These are phyloP conservation scores for Vanacampus margaritifer DNA, from an alignment of 2,113 vertebrate genomes.

Conservation along the genomic window DNA sequence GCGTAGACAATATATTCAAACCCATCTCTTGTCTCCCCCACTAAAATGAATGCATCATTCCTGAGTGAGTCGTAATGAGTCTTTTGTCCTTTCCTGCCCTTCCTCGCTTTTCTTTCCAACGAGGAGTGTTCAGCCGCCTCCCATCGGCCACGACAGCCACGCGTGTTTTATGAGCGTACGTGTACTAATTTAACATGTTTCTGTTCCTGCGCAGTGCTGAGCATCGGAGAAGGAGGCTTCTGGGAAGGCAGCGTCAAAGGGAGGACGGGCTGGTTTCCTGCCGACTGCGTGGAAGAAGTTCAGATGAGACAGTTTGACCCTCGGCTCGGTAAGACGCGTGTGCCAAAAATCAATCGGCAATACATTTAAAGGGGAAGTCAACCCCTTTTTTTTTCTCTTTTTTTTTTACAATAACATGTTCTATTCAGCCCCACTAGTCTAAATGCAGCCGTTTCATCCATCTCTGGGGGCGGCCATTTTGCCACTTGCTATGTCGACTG, in stretches of 20 bases:
- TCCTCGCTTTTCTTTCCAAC: slow-evolving; percentile 2
- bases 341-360: not conserved
- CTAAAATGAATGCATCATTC: not conserved
- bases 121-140: slow-evolving; percentile 7
- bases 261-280: slow-evolving; percentile 96
- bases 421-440: no score
- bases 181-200: slow-evolving; percentile 16
- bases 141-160: not conserved
- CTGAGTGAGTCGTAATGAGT: not conserved
- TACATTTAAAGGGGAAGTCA: not conserved
- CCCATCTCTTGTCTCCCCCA: not conserved
- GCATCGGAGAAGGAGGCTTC: slow-evolving; percentile 96
- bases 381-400: no score
- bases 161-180: slow-evolving; percentile 14
- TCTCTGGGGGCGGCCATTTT: no score
- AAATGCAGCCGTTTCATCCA: no score
- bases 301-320: slow-evolving; percentile 94
- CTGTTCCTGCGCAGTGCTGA: slow-evolving; percentile 81
- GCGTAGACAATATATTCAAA: not conserved
- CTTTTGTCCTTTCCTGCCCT: slow-evolving; percentile 24
- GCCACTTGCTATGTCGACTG: no score
- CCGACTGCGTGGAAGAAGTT: slow-evolving; percentile 96
- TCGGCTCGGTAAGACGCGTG: slow-evolving; percentile 80
- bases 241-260: slow-evolving; percentile 98
- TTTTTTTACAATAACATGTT: no score